Conservation (phyloP, 2,113 vertebrate genomes). For the Crotalus viridis region DNA sequence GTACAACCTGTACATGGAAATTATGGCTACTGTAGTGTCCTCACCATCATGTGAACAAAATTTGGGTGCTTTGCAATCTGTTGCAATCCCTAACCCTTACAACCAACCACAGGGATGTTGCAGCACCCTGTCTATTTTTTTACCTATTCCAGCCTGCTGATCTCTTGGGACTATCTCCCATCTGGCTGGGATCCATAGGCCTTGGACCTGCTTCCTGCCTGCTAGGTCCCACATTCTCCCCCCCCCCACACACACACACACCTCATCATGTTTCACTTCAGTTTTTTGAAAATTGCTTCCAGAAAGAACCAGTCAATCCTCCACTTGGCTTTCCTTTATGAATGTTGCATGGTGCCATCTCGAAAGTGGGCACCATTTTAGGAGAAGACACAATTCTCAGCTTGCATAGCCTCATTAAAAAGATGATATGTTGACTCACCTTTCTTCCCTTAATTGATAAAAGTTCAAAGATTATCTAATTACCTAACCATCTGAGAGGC, state of each 20-base stretch:
- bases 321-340: background rate
- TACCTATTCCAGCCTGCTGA: background rate
- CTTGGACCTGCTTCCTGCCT: background rate
- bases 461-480: background rate
- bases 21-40: background rate
- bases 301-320: background rate
- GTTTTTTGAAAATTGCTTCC: background rate
- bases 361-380: background rate
- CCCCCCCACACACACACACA: too few species aligned
- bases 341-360: background rate
- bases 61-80: background rate
- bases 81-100: background rate
- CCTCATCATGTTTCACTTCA: background rate
- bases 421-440: background rate
- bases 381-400: background rate
- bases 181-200: background rate
- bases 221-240: background rate
- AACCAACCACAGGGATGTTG: background rate
- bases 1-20: background rate
- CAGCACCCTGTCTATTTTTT: background rate
- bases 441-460: background rate
- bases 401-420: background rate
- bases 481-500: background rate
- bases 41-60: background rate
- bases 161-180: background rate